phyloP scores from a whole-genome alignment of 1,140 invertebrate genomes.

The Trachelipus rathkii region DNA sequence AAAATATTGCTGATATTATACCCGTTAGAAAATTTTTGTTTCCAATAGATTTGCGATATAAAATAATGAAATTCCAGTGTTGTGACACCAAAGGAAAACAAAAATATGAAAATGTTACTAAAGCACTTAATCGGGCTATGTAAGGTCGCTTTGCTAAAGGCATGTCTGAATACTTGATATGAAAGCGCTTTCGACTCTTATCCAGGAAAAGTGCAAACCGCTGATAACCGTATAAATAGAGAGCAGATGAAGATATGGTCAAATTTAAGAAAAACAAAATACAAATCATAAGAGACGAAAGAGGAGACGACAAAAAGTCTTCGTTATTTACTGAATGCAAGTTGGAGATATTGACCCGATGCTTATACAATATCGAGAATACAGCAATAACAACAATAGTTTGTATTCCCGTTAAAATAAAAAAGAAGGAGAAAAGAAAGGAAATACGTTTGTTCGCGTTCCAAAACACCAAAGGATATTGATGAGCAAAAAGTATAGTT shows the following conservation, averaged over 20 bases:
- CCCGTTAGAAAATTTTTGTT: constrained; percentile 66
- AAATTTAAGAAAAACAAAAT: not conserved
- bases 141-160: constrained; percentile 59
- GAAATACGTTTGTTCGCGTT: constrained; percentile 73
- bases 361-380: constrained; percentile 71
- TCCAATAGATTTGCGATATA: constrained; percentile 66
- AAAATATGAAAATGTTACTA: constrained; percentile 68
- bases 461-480: constrained; percentile 81
- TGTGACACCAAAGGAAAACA: constrained; percentile 70
- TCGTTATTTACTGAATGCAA: not conserved
- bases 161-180: constrained; percentile 38
- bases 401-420: constrained; percentile 67
- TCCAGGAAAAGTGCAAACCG: not conserved
- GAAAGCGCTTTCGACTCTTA: not conserved
- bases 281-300: not conserved
- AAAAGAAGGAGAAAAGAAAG: constrained; percentile 71
- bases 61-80: constrained; percentile 71
- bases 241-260: not conserved
- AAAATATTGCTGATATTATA: constrained; percentile 63
- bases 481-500: constrained; percentile 70
- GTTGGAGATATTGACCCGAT: not conserved
- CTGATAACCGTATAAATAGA: not conserved
- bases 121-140: constrained; percentile 71
- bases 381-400: constrained; percentile 66
- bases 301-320: not conserved